Conservation (phyloP, 1,140 invertebrate genomes). For the Grapholita molesta region DNA sequence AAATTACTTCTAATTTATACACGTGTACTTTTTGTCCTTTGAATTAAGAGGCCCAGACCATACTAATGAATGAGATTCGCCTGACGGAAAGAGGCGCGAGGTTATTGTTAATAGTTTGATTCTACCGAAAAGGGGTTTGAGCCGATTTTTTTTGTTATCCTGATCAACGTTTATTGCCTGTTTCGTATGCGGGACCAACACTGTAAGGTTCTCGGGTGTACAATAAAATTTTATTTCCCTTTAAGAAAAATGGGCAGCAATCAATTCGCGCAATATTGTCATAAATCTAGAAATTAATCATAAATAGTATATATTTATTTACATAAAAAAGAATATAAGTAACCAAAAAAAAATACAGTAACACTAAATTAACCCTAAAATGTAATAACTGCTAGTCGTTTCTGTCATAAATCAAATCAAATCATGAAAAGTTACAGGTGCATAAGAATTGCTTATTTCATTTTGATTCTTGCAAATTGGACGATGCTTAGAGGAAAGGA, state of each 20-base stretch:
- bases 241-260: slow-evolving; percentile 39
- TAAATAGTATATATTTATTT: too few species aligned
- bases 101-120: slow-evolving; percentile 34
- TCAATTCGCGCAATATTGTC: not conserved
- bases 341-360: too few species aligned
- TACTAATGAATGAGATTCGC: not conserved
- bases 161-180: slow-evolving; percentile 62
- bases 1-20: not conserved
- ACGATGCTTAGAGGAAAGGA: too few species aligned
- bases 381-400: too few species aligned
- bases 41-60: not conserved
- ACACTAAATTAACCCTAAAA: too few species aligned
- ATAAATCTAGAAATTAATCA: not conserved
- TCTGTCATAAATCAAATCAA: too few species aligned
- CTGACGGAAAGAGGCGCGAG: not conserved
- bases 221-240: slow-evolving; percentile 61
- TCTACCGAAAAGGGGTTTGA: slow-evolving; percentile 46
- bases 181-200: slow-evolving; percentile 60
- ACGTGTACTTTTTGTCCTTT: not conserved
- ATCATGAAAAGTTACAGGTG: too few species aligned
- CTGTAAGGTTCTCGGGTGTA: slow-evolving; percentile 50
- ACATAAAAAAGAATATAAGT: too few species aligned
- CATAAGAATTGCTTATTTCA: too few species aligned
- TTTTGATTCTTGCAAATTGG: too few species aligned
- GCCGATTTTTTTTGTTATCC: slow-evolving; percentile 57